phyloP scores from a whole-genome alignment of 2,888 invertebrate species.

The Drosophila neutralis region DNA sequence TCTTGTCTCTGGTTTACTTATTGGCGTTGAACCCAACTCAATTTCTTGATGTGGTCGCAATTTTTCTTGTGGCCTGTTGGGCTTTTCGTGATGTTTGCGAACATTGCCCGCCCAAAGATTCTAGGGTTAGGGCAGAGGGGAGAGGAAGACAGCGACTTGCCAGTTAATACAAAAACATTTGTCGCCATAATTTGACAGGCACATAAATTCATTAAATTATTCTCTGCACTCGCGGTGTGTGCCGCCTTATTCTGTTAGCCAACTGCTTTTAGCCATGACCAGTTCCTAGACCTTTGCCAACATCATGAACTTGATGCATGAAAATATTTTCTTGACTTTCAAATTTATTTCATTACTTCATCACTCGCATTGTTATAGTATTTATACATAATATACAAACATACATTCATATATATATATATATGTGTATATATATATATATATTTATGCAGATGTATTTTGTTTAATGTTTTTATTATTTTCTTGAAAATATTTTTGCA shows the following conservation, averaged over 20 bases:
- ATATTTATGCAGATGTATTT: background rate
- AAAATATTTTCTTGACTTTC: slow-evolving; percentile 54
- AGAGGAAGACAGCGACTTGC: slow-evolving; percentile 12
- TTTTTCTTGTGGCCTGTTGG: slow-evolving; percentile 13
- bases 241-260: background rate
- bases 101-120: slow-evolving; percentile 48
- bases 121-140: background rate
- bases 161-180: slow-evolving; percentile 63
- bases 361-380: slow-evolving; percentile 58
- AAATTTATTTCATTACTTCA: slow-evolving; percentile 75
- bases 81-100: slow-evolving; percentile 14
- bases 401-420: background rate
- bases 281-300: slow-evolving; percentile 18
- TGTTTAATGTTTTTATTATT: slow-evolving; percentile 52
- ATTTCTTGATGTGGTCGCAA: slow-evolving; percentile 29
- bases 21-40: slow-evolving; percentile 39
- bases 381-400: slow-evolving; percentile 18
- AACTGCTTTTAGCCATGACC: slow-evolving; percentile 13
- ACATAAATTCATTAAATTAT: slow-evolving; percentile 64
- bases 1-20: slow-evolving; percentile 28
- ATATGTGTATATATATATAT: background rate
- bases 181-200: slow-evolving; percentile 68
- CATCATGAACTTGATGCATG: slow-evolving; percentile 74
- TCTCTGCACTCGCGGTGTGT: slow-evolving; percentile 2
- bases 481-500: slow-evolving; percentile 69